These are phyloP conservation scores for Malurus elegans DNA, from an alignment of 2,113 vertebrate genomes.

Conservation along the genomic window DNA sequence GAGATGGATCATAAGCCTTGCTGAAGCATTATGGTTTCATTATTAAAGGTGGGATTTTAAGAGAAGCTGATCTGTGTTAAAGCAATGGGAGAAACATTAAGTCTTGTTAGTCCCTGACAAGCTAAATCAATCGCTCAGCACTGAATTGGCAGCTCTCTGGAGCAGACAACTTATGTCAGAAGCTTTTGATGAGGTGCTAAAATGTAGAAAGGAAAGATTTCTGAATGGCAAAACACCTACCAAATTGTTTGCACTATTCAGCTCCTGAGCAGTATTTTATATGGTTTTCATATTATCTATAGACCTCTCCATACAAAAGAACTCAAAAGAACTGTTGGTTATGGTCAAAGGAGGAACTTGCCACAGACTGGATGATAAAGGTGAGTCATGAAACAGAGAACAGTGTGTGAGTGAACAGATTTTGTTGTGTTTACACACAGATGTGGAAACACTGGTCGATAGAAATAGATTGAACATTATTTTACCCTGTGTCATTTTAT, in stretches of 20 bases:
- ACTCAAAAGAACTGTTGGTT: not conserved
- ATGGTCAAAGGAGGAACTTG: not conserved
- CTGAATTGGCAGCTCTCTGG: not conserved
- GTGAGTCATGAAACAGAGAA: not conserved
- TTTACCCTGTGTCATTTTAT: not conserved
- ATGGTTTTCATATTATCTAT: not conserved
- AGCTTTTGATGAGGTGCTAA: not conserved
- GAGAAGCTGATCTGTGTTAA: not conserved
- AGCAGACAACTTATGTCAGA: not conserved
- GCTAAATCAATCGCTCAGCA: not conserved
- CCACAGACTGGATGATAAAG: not conserved
- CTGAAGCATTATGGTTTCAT: not conserved
- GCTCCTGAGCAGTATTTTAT: not conserved
- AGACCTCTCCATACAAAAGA: not conserved
- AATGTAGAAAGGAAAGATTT: not conserved
- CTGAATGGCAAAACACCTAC: not conserved
- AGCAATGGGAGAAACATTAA: not conserved
- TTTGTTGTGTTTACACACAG: not conserved
- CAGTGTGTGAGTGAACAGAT: not conserved
- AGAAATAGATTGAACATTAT: not conserved
- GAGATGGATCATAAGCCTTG: not conserved
- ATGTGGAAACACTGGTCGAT: not conserved
- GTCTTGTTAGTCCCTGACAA: not conserved
- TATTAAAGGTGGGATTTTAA: not conserved
- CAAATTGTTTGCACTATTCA: not conserved